Evolutionary conservation across 2,888 invertebrate genomes (phyloP).

Genomic region (Leucophora obtusa): DNA sequence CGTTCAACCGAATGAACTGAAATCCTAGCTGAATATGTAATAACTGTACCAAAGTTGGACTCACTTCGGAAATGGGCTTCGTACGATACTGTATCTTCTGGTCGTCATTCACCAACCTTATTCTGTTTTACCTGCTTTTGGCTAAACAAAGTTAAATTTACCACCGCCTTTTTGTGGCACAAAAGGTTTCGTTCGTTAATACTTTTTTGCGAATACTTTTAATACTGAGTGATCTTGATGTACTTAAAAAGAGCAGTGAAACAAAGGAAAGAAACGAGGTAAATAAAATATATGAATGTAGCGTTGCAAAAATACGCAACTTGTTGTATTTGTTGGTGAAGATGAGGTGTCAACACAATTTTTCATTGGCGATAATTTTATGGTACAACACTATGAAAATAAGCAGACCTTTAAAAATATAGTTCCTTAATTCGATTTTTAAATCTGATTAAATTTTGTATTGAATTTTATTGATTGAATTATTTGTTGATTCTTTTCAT

Average conservation of each 20-base stretch:
- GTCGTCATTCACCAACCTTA: not conserved
- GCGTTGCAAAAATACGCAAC: constrained; percentile 52
- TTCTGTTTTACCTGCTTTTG: not conserved
- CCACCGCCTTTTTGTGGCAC: constrained; percentile 23
- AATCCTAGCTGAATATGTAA: too few species aligned
- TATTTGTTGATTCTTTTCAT: too few species aligned
- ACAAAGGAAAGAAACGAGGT: constrained; percentile 31
- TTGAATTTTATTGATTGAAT: too few species aligned
- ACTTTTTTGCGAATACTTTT: constrained; percentile 36
- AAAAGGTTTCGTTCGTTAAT: constrained; percentile 7
- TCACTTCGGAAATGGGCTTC: too few species aligned
- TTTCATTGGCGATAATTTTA: constrained; percentile 71
- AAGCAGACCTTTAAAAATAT: too few species aligned
- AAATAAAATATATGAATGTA: constrained; percentile 46
- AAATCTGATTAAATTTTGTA: too few species aligned
- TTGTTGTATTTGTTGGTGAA: constrained; percentile 61
- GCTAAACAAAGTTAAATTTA: not conserved
- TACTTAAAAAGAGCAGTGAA: constrained; percentile 48
- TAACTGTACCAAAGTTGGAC: too few species aligned
- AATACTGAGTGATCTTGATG: constrained; percentile 61
- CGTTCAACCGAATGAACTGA: too few species aligned
- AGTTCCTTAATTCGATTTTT: too few species aligned
- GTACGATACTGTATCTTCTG: not conserved
- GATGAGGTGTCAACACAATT: constrained; percentile 70
- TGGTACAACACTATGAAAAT: constrained; percentile 65